Evolutionary conservation across 2,888 invertebrate genomes (phyloP).

Genomic region (Eumerus sabulonum): DNA sequence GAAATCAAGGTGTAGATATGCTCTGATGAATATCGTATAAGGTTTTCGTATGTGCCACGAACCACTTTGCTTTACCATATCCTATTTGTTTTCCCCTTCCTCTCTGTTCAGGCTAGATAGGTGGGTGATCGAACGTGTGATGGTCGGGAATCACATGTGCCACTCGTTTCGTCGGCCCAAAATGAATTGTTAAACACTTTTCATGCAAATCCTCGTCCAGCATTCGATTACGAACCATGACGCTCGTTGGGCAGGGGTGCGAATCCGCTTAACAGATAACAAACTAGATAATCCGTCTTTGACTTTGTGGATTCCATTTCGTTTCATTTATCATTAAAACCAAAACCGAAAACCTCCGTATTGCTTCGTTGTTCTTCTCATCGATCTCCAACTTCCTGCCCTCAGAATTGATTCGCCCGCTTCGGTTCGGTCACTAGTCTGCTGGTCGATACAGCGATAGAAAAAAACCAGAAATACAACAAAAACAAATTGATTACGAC

Average conservation of each 20-base stretch:
- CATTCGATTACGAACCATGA: background rate
- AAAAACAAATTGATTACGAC: too few species aligned
- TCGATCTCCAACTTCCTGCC: constrained; percentile 2
- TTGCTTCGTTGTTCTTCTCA: background rate
- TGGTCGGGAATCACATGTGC: too few species aligned
- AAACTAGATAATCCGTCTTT: constrained; percentile 33
- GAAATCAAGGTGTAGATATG: too few species aligned
- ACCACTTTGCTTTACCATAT: too few species aligned
- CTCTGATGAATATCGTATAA: too few species aligned
- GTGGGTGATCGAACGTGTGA: too few species aligned
- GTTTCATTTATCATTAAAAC: background rate
- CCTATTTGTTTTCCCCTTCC: too few species aligned
- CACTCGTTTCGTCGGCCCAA: too few species aligned
- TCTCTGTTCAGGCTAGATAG: too few species aligned
- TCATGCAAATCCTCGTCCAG: constrained; percentile 23
- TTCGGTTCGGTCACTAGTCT: constrained; percentile 15
- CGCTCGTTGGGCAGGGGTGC: background rate
- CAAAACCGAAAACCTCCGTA: background rate
- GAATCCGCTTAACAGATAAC: constrained; percentile 8
- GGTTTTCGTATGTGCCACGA: too few species aligned
- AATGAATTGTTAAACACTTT: background rate
- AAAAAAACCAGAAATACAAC: too few species aligned
- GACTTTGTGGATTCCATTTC: constrained; percentile 25
- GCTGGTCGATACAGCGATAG: background rate
- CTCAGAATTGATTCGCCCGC: constrained; percentile 14